These are phyloP conservation scores for Sebastes taczanowskii DNA, from an alignment of 2,797 vertebrate genomes.

Conservation along the genomic window DNA sequence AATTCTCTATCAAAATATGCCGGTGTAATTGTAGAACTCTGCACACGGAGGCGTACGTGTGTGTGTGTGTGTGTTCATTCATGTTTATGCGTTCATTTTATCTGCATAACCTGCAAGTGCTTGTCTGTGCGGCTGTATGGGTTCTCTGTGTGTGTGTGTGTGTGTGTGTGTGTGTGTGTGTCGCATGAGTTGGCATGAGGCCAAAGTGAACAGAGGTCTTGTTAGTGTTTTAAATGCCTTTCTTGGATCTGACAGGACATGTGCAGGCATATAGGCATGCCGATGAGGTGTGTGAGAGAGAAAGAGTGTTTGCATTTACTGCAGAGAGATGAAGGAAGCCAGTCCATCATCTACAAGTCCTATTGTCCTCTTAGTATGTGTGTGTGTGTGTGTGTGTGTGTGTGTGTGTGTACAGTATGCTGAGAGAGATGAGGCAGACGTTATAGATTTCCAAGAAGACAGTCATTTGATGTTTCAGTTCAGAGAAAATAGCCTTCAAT, in stretches of 20 bases:
- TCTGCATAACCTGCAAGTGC: conserved; percentile 42
- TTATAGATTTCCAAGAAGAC: conserved; percentile 27
- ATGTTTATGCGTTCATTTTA: conserved; percentile 19
- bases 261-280: conserved; percentile 58
- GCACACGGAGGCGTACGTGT: not conserved
- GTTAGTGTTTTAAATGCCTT: conserved; percentile 72
- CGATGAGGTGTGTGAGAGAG: conserved; percentile 43
- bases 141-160: not conserved
- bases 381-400: not conserved
- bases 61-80: not conserved
- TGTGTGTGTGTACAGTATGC: not conserved
- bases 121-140: conserved; percentile 8
- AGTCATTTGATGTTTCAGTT: conserved; percentile 33
- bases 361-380: conserved; percentile 23
- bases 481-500: not conserved
- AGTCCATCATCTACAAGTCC: conserved; percentile 36
- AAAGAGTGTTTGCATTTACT: conserved; percentile 28
- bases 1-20: conserved; percentile 79
- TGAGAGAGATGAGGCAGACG: conserved; percentile 28
- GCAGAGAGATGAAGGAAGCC: conserved; percentile 19
- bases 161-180: not conserved
- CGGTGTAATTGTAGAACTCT: conserved; percentile 74
- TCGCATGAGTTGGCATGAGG: conserved; percentile 45
- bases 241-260: conserved; percentile 69
- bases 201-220: conserved; percentile 70